A percentile compares a stretch with the other conserved stretches of the same genome.
phyloP scores from a whole-genome alignment of 2,113 vertebrate species.

The Macroglossus sobrinus region DNA sequence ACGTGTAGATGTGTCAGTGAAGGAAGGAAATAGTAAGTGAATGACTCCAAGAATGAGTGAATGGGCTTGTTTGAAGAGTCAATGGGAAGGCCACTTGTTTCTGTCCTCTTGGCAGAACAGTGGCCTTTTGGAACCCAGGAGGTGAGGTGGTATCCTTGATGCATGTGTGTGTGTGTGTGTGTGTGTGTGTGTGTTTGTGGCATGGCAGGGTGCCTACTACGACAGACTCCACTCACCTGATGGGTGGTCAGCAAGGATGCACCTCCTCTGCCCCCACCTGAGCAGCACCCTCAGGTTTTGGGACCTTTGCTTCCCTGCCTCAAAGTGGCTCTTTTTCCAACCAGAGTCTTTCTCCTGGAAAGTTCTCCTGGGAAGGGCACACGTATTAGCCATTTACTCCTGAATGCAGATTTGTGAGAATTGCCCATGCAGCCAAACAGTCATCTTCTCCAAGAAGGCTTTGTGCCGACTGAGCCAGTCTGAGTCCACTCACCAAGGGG shows the following conservation, averaged over 20 bases:
- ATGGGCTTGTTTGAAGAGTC: not conserved
- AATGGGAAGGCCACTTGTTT: not conserved
- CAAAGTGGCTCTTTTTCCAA: not conserved
- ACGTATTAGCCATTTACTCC: not conserved
- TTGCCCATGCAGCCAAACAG: not conserved
- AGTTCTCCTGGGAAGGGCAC: not conserved
- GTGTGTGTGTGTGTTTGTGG: not conserved
- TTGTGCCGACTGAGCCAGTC: not conserved
- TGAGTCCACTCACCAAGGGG: not conserved
- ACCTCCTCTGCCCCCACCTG: not conserved
- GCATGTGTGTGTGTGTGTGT: not conserved
- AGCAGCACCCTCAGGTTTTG: not conserved
- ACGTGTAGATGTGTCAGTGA: not conserved
- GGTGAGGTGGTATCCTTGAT: not conserved
- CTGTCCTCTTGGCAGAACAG: not conserved
- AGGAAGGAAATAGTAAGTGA: not conserved
- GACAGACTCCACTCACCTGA: not conserved
- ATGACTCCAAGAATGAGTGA: not conserved
- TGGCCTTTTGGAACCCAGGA: not conserved
- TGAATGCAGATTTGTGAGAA: not conserved
- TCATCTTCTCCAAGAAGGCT: not conserved
- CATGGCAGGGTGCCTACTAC: fast-evolving
- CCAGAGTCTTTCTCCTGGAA: not conserved
- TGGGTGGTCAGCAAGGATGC: not conserved
- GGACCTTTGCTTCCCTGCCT: not conserved